Evolutionary conservation across 2,797 vertebrate species (phyloP).

Genomic region (Vultur gryphus): DNA sequence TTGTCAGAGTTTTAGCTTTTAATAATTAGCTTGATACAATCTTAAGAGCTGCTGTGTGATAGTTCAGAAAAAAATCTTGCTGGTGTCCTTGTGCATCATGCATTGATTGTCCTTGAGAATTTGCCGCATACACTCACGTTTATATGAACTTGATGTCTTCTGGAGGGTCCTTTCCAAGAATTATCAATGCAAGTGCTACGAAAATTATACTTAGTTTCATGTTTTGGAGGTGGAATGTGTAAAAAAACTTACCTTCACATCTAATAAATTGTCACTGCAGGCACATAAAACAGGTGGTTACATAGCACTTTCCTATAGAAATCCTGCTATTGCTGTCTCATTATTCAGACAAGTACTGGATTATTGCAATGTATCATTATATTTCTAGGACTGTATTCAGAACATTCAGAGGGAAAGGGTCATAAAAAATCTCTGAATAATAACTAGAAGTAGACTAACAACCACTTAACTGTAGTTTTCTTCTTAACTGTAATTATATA

Average conservation of each 20-base stretch:
- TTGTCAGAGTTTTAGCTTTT: not conserved
- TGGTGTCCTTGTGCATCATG: not conserved
- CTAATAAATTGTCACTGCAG: not conserved
- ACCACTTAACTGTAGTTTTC: not conserved
- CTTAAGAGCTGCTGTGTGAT: not conserved
- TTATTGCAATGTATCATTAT: not conserved
- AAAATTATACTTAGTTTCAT: not conserved
- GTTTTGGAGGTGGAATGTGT: not conserved
- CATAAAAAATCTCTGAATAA: not conserved
- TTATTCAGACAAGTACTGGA: not conserved
- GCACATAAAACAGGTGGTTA: not conserved
- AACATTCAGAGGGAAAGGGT: not conserved
- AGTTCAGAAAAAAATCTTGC: not conserved
- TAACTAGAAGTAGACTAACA: not conserved
- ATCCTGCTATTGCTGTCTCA: not conserved
- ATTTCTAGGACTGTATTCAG: not conserved
- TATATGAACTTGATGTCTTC: not conserved
- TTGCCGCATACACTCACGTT: accelerated
- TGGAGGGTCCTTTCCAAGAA: not conserved
- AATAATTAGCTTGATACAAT: not conserved
- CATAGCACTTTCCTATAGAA: not conserved
- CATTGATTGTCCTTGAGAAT: not conserved
- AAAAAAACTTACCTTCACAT: not conserved
- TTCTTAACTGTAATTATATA: not conserved
- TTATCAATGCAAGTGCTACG: not conserved